Conservation (phyloP, 2,888 invertebrate species). For the Chymomyza procnemis region DNA sequence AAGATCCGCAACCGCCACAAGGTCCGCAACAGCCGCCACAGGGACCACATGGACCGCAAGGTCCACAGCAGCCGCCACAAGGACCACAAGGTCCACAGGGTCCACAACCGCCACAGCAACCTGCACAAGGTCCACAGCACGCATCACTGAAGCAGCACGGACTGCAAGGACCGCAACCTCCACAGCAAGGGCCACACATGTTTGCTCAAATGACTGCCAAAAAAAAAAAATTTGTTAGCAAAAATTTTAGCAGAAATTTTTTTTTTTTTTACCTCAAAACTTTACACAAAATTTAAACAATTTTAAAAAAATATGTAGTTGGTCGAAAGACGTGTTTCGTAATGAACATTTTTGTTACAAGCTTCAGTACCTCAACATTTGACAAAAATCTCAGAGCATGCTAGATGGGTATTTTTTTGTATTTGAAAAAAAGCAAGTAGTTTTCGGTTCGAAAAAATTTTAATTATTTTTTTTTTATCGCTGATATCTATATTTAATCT, state of each 20-base stretch:
- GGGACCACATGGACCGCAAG: neutral
- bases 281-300: neutral
- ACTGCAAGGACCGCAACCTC: neutral
- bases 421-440: no score
- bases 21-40: neutral
- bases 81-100: no score
- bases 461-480: no score
- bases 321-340: neutral
- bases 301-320: neutral
- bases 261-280: neutral
- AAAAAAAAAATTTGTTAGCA: neutral
- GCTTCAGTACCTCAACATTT: no score
- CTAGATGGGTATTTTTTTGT: no score
- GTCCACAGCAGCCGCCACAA: neutral
- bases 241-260: neutral
- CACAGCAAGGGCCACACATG: neutral
- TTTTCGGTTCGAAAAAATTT: no score
- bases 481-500: no score
- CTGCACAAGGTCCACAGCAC: neutral
- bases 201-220: neutral
- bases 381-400: no score
- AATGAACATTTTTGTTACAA: neutral
- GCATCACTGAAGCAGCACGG: neutral
- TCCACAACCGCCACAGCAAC: neutral
- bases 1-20: neutral